Evolutionary conservation across 2,888 invertebrate species (phyloP).

Genomic region (Drosophila lutescens): DNA sequence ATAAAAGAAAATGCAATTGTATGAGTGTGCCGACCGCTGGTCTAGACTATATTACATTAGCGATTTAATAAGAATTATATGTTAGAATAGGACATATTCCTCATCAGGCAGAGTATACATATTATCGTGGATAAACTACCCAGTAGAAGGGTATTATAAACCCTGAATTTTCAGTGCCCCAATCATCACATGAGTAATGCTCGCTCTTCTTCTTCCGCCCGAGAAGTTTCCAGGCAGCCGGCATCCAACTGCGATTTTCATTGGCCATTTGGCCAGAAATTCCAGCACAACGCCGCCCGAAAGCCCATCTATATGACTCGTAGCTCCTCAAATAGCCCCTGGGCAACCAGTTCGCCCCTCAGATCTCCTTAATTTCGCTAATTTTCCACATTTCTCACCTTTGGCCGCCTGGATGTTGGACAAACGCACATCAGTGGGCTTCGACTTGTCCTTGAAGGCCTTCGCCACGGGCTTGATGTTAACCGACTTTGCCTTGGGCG

Average conservation of each 20-base stretch:
- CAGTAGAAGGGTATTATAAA: not conserved
- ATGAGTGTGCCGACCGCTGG: no score
- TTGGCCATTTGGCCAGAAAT: conserved; percentile 25
- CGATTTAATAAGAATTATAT: no score
- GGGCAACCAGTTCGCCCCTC: not conserved
- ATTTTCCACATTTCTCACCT: conserved; percentile 87
- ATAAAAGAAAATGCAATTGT: no score
- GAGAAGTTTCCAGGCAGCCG: conserved; percentile 75
- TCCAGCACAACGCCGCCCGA: not conserved
- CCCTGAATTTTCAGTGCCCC: not conserved
- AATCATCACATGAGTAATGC: conserved; percentile 70
- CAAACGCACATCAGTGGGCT: conserved; percentile 96
- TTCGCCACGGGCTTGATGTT: conserved; percentile 82
- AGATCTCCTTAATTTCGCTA: conserved; percentile 12
- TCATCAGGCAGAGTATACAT: not conserved
- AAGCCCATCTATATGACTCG: not conserved
- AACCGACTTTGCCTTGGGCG: conserved; percentile 81
- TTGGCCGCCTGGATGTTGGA: conserved; percentile 99
- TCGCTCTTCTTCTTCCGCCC: conserved; percentile 47
- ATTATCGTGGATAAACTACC: not conserved
- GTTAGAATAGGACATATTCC: not conserved
- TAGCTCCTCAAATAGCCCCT: conserved; percentile 45
- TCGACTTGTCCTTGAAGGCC: conserved; percentile 95
- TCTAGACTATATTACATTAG: not conserved
- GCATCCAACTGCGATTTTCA: conserved; percentile 61